phyloP scores from a whole-genome alignment of 2,888 invertebrate species.

The Branchipolynoe longqiensis region DNA sequence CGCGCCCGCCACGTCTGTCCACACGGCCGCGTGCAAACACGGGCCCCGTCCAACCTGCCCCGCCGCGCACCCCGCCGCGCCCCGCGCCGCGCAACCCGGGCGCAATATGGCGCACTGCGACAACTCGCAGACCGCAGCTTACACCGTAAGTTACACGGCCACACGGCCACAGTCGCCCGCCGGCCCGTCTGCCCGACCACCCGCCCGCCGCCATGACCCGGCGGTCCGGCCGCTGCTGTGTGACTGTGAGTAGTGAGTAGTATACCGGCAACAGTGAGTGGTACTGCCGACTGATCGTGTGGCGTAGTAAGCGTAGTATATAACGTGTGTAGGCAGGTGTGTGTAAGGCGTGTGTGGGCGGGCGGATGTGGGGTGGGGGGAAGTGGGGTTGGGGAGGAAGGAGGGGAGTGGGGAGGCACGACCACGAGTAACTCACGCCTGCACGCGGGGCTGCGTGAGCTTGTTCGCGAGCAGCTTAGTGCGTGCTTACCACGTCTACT shows the following conservation, averaged over 20 bases:
- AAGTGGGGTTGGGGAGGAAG: not conserved
- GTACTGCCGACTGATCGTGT: no score
- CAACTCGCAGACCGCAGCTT: no score
- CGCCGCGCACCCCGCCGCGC: not conserved
- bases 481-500: not conserved
- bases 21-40: not conserved
- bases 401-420: not conserved
- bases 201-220: no score
- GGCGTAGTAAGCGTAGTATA: no score
- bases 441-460: not conserved
- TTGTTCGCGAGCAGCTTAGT: not conserved
- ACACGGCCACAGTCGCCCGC: no score
- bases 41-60: not conserved
- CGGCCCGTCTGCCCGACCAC: no score
- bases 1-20: not conserved
- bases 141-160: no score
- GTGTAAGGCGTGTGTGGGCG: not conserved
- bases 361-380: not conserved
- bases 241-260: no score
- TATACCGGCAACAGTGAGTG: no score
- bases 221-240: no score
- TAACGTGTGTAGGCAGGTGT: no score
- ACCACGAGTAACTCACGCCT: not conserved
- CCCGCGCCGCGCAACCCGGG: not conserved
- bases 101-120: constrained; percentile 11